Base-by-base conservation (phyloP, 1,140 invertebrate genomes). In the Zaprionus capensis region DNA sequence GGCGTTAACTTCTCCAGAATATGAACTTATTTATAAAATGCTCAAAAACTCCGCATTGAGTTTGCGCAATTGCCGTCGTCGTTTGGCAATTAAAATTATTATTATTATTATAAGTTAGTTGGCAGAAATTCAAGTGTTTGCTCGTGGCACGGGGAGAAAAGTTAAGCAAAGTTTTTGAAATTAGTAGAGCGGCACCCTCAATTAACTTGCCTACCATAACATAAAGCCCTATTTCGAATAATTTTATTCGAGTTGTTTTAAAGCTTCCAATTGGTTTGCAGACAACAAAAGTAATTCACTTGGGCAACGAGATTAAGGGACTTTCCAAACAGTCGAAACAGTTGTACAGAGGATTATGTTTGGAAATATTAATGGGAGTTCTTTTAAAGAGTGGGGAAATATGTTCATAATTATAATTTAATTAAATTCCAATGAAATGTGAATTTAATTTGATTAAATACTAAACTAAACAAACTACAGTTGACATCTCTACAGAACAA, bases 61-160 rank as follows among this genome's bases (percentile, higher is more conserved):
- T 38, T 59, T 65, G 72, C 41, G 70, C 80, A 83, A 87, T 66
- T 73, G 80, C 83, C 77, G 77, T 61, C 76, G 83, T 87, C 79
- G 83, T 87, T 86, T 90, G 85, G 84, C 84, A 87, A 87, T 87
- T 87, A 87, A 90, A 90, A 87, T 87, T 88, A 85, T 85, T 64
- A 84, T 84, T 84, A 84, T 85, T 85, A 87, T 87, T 90, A 84
- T 79, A 87, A 87, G 85, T 87, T 87, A 87, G 84, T 87, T 87
- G 85, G 84, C 81, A 81, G 77, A 80, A 90, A 71, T 84, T 87
- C 56, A 66, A 66, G 62, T 88, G 75, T 61, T 36, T 2, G 41
- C 41, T 17, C 6, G 71, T 61, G 79, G 6, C 5, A 56, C 65
- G 66, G 67, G 75, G 78, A 79, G 78, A 84, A 87, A 87, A 87